phyloP scores from a whole-genome alignment of 2,797 vertebrate species.

The Apogon hyalosoma region DNA sequence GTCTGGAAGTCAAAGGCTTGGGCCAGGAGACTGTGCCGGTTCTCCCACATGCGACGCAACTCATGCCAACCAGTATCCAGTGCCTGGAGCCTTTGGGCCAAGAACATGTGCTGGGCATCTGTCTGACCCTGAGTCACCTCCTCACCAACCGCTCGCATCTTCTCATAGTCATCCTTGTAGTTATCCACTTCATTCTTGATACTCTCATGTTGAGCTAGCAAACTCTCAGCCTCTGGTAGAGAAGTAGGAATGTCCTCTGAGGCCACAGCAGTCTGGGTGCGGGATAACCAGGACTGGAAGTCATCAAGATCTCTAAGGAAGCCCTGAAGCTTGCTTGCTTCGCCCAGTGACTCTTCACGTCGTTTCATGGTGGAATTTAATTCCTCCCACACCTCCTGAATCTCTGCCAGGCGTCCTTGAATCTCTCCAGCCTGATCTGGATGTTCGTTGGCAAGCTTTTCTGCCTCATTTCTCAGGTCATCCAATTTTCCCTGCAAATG shows the following conservation, averaged over 20 bases:
- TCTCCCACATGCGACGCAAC: constrained; percentile 94
- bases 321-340: constrained; percentile 92
- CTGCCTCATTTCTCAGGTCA: constrained; percentile 87
- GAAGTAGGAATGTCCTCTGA: constrained; percentile 93
- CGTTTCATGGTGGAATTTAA: constrained; percentile 89
- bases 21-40: constrained; percentile 89
- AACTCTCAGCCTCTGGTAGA: constrained; percentile 88
- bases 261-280: constrained; percentile 91
- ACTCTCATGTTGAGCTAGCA: constrained; percentile 90
- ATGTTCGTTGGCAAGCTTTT: constrained; percentile 86
- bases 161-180: constrained; percentile 91
- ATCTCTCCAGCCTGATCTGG: constrained; percentile 88
- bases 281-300: constrained; percentile 94
- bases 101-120: constrained; percentile 91
- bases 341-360: constrained; percentile 92
- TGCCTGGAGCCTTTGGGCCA: constrained; percentile 92
- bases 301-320: constrained; percentile 94
- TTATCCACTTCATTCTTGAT: constrained; percentile 94
- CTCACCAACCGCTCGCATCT: constrained; percentile 88
- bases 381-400: constrained; percentile 92
- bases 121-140: constrained; percentile 93
- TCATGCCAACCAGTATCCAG: constrained; percentile 95
- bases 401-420: constrained; percentile 78
- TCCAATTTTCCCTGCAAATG: constrained; percentile 86
- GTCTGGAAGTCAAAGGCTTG: constrained; percentile 93